phyloP scores from a whole-genome alignment of 2,113 vertebrate species.

The Cebus imitator region DNA sequence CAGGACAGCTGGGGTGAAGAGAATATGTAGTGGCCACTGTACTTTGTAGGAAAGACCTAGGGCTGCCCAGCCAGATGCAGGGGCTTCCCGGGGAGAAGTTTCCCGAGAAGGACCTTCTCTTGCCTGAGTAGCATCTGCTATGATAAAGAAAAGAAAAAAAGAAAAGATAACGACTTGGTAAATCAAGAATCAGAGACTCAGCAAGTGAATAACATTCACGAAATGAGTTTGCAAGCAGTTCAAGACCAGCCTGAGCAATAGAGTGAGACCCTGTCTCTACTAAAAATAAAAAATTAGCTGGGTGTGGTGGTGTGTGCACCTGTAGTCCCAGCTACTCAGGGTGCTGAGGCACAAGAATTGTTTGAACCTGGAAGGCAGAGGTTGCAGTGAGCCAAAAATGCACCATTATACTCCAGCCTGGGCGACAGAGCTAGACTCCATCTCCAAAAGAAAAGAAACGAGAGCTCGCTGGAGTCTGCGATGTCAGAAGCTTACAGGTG shows the following conservation, averaged over 20 bases:
- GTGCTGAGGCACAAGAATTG: too few relatives aligned
- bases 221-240: background rate
- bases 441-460: background rate
- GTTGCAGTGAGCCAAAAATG: too few relatives aligned
- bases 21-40: constrained; percentile 98
- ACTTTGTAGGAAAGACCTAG: constrained; percentile 97
- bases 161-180: background rate
- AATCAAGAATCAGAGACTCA: background rate
- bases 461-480: background rate
- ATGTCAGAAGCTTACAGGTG: background rate
- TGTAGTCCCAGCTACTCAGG: too few relatives aligned
- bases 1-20: constrained; percentile 96
- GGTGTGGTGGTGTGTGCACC: too few relatives aligned
- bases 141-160: background rate
- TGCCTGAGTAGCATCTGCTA: constrained; percentile 87
- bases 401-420: too few relatives aligned
- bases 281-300: too few relatives aligned
- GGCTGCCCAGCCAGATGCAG: constrained; percentile 95
- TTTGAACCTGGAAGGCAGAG: too few relatives aligned
- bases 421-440: too few relatives aligned
- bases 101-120: constrained; percentile 94
- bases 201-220: background rate
- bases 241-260: too few relatives aligned
- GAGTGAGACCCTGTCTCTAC: too few relatives aligned
- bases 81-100: constrained; percentile 93